Evolutionary conservation across 2,888 invertebrate species (phyloP).

Genomic region (Embidobia sp.): DNA sequence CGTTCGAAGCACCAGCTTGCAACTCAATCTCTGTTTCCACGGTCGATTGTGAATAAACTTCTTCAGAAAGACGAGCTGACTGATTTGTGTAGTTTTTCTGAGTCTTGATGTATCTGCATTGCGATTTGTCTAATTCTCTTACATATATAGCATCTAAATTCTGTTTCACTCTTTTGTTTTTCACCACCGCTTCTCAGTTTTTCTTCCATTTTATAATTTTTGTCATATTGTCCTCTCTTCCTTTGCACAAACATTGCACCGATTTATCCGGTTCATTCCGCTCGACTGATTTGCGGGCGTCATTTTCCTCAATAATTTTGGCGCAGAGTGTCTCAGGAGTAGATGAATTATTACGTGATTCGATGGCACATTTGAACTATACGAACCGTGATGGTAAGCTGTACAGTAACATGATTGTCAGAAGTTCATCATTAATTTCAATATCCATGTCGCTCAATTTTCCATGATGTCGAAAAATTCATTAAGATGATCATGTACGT

Average conservation of each 20-base stretch:
- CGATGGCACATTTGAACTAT: neutral
- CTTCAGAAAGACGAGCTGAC: no score
- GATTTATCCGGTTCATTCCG: neutral
- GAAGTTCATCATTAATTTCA: slow-evolving; percentile 22
- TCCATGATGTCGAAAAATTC: slow-evolving; percentile 50
- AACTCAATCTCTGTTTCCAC: no score
- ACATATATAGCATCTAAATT: no score
- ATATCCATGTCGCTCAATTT: slow-evolving; percentile 47
- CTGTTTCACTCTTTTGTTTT: no score
- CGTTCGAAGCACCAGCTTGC: no score
- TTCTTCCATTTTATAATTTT: no score
- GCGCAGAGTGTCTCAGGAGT: neutral
- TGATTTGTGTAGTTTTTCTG: no score
- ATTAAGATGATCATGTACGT: slow-evolving; percentile 16
- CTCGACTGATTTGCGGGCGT: neutral
- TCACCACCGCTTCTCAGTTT: no score
- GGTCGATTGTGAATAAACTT: no score
- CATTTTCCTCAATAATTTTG: neutral
- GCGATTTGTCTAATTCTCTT: no score
- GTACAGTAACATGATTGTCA: slow-evolving; percentile 11
- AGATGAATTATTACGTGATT: neutral
- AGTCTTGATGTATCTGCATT: no score
- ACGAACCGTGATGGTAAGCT: neutral
- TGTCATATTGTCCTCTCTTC: neutral
- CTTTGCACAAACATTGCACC: neutral